phyloP scores from a whole-genome alignment of 53 echinoderm and acorn worm genomes.

The Paracentrotus lividus region DNA sequence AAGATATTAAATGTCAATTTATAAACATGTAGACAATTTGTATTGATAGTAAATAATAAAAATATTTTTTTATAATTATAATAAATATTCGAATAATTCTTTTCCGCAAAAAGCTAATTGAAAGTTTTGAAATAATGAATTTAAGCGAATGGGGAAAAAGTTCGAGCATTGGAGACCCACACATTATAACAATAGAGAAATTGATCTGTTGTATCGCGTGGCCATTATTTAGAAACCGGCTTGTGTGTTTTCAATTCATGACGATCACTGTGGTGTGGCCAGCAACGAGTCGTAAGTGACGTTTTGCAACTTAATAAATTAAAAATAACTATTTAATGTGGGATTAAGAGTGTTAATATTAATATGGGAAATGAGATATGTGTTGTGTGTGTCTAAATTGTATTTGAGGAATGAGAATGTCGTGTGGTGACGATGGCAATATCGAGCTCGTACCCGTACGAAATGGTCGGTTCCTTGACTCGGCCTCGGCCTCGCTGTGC shows the following conservation, averaged over 20 bases:
- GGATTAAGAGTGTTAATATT: neutral
- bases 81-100: neutral
- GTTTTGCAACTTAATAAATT: neutral
- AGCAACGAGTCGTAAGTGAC: slow-evolving; percentile 33
- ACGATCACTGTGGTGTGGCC: slow-evolving; percentile 61
- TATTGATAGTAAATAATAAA: neutral
- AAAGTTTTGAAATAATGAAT: neutral
- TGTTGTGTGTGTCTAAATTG: neutral
- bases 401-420: neutral
- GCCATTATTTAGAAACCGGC: slow-evolving; percentile 15
- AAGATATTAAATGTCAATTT: neutral
- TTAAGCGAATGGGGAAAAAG: neutral
- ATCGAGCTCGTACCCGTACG: too few species aligned
- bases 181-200: neutral
- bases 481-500: too few species aligned
- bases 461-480: too few species aligned
- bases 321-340: neutral
- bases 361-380: neutral
- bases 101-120: neutral
- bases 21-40: neutral
- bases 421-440: neutral
- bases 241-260: neutral
- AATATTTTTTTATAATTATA: neutral
- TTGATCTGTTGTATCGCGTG: neutral
- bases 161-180: neutral